phyloP scores from a whole-genome alignment of 2,113 vertebrate species.

The Sinocyclocheilus anshuiensis region DNA sequence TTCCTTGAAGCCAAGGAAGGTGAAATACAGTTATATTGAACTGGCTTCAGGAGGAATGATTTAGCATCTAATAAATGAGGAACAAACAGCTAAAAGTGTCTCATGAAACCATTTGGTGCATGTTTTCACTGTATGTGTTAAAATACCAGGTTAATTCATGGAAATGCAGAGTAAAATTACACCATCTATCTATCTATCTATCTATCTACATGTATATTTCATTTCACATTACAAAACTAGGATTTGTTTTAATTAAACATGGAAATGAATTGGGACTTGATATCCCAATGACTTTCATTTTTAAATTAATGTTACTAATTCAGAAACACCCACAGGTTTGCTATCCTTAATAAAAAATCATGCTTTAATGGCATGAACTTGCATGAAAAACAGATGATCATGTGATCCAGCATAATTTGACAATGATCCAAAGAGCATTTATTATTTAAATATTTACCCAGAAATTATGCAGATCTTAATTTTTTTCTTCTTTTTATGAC shows the following conservation, averaged over 20 bases:
- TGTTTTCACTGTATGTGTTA: constrained; percentile 22
- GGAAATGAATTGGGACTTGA: not conserved
- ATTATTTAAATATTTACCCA: no score
- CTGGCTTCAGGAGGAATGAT: constrained; percentile 48
- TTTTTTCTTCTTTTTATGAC: no score
- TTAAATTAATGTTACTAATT: no score
- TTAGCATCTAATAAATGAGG: constrained; percentile 55
- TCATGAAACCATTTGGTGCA: constrained; percentile 48
- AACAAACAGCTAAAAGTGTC: constrained; percentile 53
- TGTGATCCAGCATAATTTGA: not conserved
- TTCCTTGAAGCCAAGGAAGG: constrained; percentile 47
- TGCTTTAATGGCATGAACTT: no score
- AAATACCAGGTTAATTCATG: constrained; percentile 20
- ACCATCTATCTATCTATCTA: no score
- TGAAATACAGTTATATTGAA: constrained; percentile 54
- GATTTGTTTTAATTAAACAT: not conserved
- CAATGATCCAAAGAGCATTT: no score
- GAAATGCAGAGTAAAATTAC: not conserved
- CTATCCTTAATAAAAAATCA: no score
- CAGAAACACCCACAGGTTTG: not conserved
- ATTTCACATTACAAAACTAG: no score
- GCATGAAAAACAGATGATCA: not conserved
- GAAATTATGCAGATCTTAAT: no score
- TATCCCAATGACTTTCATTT: no score
- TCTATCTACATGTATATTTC: no score